Base-by-base conservation (phyloP, 2,113 vertebrate species). In the Gyps fulvus region DNA sequence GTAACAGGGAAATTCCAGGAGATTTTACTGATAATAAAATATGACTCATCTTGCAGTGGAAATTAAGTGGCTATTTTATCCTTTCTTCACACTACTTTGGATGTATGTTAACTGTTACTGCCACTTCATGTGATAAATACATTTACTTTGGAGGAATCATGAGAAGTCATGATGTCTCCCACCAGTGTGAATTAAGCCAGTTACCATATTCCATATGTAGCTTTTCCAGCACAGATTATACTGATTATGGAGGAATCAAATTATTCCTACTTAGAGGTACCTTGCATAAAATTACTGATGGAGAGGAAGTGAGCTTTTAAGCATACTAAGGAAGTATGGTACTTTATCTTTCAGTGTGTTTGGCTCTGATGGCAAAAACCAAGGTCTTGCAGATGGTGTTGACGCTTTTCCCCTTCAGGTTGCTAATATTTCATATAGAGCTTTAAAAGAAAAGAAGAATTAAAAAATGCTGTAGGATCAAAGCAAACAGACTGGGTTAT, bases 391-490 rank as follows among this genome's bases (percentile, higher is more conserved):
- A 65, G 81, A 65, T 67, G 34, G 5, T 34, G 42, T 36, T 58
- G 71, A 59, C 2, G 17, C 4, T 58, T 96, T 87, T 36, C 13
- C 67, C 50, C 67, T 86, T 72, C 71, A 95, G 83, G 59, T 79
- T 96, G 91, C 94, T 96, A 79, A 78, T 94, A 92, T 96, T 94
- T 93, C 59, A 93, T 80, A 77, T 36, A 78, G 54, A 90, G n/a
- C 12, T 90, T 91, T 92, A 82, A 87, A 97, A 89, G 40, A 69
- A 61, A 52, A 61, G 36, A 58, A 81, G 7, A 83, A 38, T 65
- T 62, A 4, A 82, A 88, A 92, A 92, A 84, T 55, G n/a, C 23
- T 31, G 1, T 13, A n/a, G 55, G 23, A 45, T 57, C 83, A 95
- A 97, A 97, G 69, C 70, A 94, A 77, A 73, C 59, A 45, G 36